These are phyloP conservation scores for Sylvietta virens DNA, from an alignment of 2,113 vertebrate genomes.

Conservation along the genomic window DNA sequence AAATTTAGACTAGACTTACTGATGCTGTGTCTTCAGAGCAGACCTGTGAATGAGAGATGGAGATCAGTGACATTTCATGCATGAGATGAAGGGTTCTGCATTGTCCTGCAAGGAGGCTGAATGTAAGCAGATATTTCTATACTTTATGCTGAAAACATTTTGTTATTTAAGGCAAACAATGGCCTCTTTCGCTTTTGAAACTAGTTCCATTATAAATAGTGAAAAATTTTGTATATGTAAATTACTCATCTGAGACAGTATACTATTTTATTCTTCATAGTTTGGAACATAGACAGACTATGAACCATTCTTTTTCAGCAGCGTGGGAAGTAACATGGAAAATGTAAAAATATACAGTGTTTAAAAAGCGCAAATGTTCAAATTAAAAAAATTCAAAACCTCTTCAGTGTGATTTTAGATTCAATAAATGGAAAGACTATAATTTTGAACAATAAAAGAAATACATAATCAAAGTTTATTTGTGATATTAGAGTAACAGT, in stretches of 20 bases:
- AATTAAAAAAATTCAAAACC: neutral
- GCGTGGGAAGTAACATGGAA: neutral
- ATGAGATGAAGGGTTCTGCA: neutral
- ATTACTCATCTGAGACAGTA: neutral
- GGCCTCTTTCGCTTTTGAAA: neutral
- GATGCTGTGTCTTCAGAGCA: neutral
- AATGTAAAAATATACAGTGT: neutral
- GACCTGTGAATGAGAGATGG: neutral
- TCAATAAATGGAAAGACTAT: neutral
- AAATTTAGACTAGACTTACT: neutral
- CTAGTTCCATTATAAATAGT: neutral
- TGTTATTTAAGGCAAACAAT: neutral
- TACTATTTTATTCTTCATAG: neutral
- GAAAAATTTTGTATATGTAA: neutral
- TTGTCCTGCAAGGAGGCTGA: neutral
- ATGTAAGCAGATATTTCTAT: accelerated
- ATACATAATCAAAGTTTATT: neutral
- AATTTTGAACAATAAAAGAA: neutral
- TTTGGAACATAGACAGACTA: neutral
- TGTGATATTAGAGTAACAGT: neutral
- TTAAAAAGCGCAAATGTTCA: neutral
- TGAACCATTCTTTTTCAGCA: neutral
- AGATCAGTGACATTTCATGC: neutral
- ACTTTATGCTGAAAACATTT: neutral
- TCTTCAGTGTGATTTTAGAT: neutral